Evolutionary conservation across 2,888 invertebrate genomes (phyloP).

Genomic region (Zygogramma bicolorata): DNA sequence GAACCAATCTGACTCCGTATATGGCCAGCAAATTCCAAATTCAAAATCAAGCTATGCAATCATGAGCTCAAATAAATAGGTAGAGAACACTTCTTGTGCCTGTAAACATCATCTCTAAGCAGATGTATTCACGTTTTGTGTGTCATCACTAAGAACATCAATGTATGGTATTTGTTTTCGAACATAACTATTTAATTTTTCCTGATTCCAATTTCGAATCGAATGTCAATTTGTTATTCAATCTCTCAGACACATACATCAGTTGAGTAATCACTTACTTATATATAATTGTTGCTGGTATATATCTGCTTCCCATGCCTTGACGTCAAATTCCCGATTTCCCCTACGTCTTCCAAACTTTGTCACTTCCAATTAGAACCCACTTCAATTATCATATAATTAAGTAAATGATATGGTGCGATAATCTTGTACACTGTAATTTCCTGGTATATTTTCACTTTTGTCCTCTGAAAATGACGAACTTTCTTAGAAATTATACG

Average conservation of each 20-base stretch:
- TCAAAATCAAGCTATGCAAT: too few species aligned
- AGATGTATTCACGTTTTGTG: too few species aligned
- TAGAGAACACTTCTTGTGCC: too few species aligned
- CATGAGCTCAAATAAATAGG: too few species aligned
- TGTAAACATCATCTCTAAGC: too few species aligned
- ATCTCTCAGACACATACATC: neutral
- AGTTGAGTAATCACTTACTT: neutral
- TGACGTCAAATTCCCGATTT: neutral
- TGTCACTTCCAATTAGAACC: conserved; percentile 54
- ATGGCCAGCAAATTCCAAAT: too few species aligned
- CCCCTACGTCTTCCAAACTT: conserved; percentile 47
- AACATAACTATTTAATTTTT: too few species aligned
- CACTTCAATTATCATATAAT: conserved; percentile 56
- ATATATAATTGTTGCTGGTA: neutral
- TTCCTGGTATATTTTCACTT: conserved; percentile 41
- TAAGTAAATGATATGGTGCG: conserved; percentile 49
- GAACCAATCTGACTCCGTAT: too few species aligned
- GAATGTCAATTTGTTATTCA: too few species aligned
- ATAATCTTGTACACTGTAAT: conserved; percentile 46
- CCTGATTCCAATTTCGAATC: too few species aligned
- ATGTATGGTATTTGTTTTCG: too few species aligned
- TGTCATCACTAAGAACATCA: too few species aligned
- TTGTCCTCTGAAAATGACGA: conserved; percentile 12
- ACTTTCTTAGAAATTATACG: conserved; percentile 5
- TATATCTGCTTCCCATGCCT: neutral